Percentiles rank a stretch among this genome's conserved stretches.
phyloP scores from a whole-genome alignment of 2,113 vertebrate species.

The Sula dactylatra region DNA sequence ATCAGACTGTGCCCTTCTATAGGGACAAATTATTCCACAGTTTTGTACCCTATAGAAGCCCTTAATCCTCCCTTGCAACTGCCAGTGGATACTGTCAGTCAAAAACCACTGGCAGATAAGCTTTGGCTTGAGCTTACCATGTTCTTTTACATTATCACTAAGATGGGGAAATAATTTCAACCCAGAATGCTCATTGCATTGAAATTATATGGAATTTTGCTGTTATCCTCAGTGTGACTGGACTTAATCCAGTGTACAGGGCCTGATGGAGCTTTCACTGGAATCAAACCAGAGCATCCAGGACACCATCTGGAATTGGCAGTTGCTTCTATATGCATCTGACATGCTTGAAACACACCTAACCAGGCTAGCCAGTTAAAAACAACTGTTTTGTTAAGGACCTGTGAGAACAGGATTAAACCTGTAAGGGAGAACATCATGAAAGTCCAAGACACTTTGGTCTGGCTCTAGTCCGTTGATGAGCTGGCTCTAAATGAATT shows the following conservation, averaged over 20 bases:
- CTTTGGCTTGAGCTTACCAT: neutral
- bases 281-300: neutral
- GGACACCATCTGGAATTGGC: neutral
- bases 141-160: neutral
- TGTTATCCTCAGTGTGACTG: neutral
- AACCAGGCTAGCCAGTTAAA: neutral
- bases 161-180: neutral
- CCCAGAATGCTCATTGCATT: neutral
- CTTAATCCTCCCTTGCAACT: neutral
- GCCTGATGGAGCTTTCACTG: neutral
- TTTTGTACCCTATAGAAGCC: neutral
- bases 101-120: neutral
- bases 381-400: neutral
- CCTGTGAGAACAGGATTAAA: neutral
- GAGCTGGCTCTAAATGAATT: neutral
- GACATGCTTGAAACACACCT: neutral
- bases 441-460: neutral
- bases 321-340: neutral
- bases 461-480: neutral
- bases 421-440: neutral
- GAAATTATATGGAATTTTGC: neutral
- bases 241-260: accelerated
- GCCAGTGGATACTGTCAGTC: neutral
- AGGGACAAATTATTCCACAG: neutral
- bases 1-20: neutral